Percentiles rank a stretch among this genome's conserved stretches.
Conservation (phyloP, 1,140 invertebrate genomes). For the Rhizoglyphus robini region DNA sequence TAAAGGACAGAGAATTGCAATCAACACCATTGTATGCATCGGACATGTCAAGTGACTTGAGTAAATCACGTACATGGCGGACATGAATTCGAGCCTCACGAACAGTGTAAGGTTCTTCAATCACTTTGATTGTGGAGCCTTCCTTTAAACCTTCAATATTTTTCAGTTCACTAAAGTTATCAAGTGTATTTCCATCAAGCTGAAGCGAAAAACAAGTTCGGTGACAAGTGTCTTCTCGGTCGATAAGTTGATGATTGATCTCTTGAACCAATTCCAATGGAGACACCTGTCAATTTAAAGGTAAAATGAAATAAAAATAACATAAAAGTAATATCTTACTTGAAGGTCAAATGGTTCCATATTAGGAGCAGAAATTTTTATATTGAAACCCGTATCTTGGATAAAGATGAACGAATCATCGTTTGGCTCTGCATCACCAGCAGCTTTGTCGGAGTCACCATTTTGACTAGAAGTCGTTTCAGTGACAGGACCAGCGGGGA, state of each 20-base stretch:
- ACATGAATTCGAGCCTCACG: slow-evolving; percentile 93
- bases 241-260: slow-evolving; percentile 94
- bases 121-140: slow-evolving; percentile 77
- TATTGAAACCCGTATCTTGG: slow-evolving; percentile 81
- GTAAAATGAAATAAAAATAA: slow-evolving; percentile 10
- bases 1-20: slow-evolving; percentile 84
- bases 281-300: slow-evolving; percentile 50
- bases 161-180: slow-evolving; percentile 95
- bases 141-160: slow-evolving; percentile 89
- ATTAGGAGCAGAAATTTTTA: slow-evolving; percentile 70
- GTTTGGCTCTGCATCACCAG: not conserved
- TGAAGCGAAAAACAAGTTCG: slow-evolving; percentile 94
- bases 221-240: slow-evolving; percentile 92
- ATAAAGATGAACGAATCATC: slow-evolving; percentile 56
- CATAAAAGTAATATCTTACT: slow-evolving; percentile 38
- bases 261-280: slow-evolving; percentile 97
- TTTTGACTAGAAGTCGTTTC: slow-evolving; percentile 15
- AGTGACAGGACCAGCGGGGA: not conserved
- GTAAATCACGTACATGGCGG: slow-evolving; percentile 82
- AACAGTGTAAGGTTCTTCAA: slow-evolving; percentile 86
- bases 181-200: slow-evolving; percentile 77
- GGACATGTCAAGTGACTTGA: slow-evolving; percentile 79
- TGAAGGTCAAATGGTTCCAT: slow-evolving; percentile 82
- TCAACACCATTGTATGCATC: slow-evolving; percentile 92
- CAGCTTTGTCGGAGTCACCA: not conserved